Evolutionary conservation across 2,797 vertebrate genomes (phyloP).

Genomic region (Morus bassanus): DNA sequence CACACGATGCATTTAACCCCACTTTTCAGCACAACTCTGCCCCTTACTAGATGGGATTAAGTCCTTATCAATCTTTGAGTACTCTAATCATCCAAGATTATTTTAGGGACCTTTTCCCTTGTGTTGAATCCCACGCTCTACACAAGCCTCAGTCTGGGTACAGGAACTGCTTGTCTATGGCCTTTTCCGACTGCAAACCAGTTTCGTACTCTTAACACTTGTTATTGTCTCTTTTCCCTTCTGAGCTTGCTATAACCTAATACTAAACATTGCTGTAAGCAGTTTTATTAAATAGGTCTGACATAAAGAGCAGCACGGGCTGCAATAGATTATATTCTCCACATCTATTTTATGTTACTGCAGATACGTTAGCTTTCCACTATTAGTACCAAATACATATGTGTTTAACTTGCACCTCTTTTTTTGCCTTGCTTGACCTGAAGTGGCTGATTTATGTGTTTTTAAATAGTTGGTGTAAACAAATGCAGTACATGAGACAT

Average conservation of each 20-base stretch:
- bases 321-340: background rate
- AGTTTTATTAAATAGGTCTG: slow-evolving; percentile 14
- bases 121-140: background rate
- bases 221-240: background rate
- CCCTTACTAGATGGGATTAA: background rate
- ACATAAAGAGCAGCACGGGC: slow-evolving; percentile 8
- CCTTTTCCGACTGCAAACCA: background rate
- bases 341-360: background rate
- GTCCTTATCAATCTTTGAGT: background rate
- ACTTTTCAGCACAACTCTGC: background rate
- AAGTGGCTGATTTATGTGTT: slow-evolving; percentile 45
- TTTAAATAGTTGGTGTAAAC: slow-evolving; percentile 67
- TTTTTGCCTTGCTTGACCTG: slow-evolving; percentile 41
- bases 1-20: rapidly evolving
- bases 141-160: background rate
- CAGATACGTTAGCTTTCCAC: background rate
- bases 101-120: background rate
- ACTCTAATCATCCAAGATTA: background rate
- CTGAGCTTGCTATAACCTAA: background rate
- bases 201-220: background rate
- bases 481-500: slow-evolving; percentile 53
- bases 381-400: background rate
- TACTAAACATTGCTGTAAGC: background rate
- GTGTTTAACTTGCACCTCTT: slow-evolving; percentile 15
- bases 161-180: background rate